Base-by-base conservation (phyloP, 2,888 invertebrate genomes). In the Mallateleia sp. region DNA sequence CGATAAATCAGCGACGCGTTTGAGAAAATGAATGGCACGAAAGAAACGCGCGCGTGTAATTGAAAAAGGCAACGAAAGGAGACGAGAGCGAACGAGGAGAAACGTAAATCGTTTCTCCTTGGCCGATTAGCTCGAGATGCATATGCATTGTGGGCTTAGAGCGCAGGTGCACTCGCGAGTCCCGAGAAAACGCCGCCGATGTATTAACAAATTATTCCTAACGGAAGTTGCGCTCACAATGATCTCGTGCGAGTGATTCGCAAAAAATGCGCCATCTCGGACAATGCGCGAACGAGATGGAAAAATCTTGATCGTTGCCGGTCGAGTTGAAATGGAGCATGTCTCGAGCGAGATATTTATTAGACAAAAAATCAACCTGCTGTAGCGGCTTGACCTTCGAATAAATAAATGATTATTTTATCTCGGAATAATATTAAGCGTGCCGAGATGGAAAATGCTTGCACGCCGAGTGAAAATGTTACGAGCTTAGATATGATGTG, bases 21-120 rank as follows among this genome's bases (percentile, higher is more conserved):
- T 75, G 54, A 62, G 69, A 60, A 75, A 75, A 83, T 77, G 69
- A 77, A 83, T 77, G 71, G 75, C 28, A 62, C 20, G 71, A 75
- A 79, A 74, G 62, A 75, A 69, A 71, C 67, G 74, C 22, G 64
- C 71, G 58, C 64, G 64, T 62, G 75, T 81, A 71, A 80, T 80
- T 81, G 74, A 85, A 85, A 85, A 77, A 77, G 83, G 77, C 77
- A 82, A 82, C 69, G 77, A 86, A 72, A 78, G 78, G 82, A 47
- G 82, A 82, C 77, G 84, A 54, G 78, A 64, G 28, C 69, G 69
- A 42, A 50, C 64, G 79, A 67, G 69, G 50, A 82, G 38, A 38
- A 38, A 38, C 82, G 80, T 80, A 87, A 87, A 87, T 84, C 83
- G 83, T 83, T 87, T 87, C 77, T 75, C 83, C 87, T 87, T 87